These are phyloP conservation scores for Lagopus leucura DNA, from an alignment of 2,113 vertebrate species.

Conservation along the genomic window DNA sequence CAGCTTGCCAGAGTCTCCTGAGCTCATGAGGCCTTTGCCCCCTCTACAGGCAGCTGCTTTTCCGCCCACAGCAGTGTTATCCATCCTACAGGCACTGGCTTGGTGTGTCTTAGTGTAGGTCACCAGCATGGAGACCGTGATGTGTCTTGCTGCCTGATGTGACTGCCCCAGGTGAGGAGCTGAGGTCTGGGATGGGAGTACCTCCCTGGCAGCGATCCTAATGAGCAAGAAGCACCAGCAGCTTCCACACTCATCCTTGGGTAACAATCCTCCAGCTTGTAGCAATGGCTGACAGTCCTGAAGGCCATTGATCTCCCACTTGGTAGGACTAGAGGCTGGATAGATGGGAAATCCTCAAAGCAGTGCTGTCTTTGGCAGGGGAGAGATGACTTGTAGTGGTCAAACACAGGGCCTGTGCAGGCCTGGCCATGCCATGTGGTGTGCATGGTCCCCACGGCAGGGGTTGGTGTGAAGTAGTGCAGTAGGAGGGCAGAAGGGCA, in stretches of 20 bases:
- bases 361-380: neutral
- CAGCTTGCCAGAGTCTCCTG: neutral
- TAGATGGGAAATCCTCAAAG: neutral
- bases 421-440: neutral
- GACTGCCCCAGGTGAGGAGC: neutral
- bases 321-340: neutral
- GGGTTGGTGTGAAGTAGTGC: accelerated
- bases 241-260: neutral
- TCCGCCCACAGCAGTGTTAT: neutral
- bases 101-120: neutral
- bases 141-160: neutral
- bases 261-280: neutral
- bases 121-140: neutral
- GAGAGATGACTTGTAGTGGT: neutral
- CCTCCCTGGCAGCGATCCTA: neutral
- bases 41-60: neutral
- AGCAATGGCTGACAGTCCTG: neutral
- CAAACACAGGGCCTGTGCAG: neutral
- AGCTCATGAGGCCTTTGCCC: too few relatives aligned
- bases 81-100: neutral
- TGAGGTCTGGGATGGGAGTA: neutral
- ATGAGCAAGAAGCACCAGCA: neutral
- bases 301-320: neutral
- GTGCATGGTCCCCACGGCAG: accelerated
- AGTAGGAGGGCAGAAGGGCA: neutral